Base-by-base conservation (phyloP, 2,888 invertebrate genomes). In the Nasonovia ribisnigri region DNA sequence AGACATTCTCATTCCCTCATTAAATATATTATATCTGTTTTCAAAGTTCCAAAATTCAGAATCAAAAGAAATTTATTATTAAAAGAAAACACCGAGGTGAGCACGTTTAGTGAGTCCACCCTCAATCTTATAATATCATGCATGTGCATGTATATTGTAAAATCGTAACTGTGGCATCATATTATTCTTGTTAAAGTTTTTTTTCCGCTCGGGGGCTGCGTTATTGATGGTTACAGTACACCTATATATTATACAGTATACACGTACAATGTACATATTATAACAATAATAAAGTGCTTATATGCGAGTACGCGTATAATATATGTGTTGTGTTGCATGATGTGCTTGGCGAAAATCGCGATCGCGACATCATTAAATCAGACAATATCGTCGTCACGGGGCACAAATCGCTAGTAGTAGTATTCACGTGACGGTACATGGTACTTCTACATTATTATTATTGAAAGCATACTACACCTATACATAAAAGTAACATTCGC, bases 331-430 rank as follows among this genome's bases (percentile, higher is more conserved):
- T 42, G 77, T 77, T 36, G 36, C 8, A 20, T 26, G 36, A 36
- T 29, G 89, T 26, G 36, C 88, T n/a, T 2, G 51, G 24, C 36
- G 42, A 51, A 90, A 77, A 91, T 29, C 60, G 60, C n/a, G 26
- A 84, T 42, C 51, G 84, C 91, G 51, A 91, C 77, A 84, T 91
- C 91, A 84, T 84, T 54, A 91, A 90, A 84, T 84, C 90, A 51
- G 51, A 90, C 90, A 46, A 43, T 89, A 67, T n/a, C 87, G 51
- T 51, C 87, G 87, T 88, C 87, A 26, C 29, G 48, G 48, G 29
- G 36, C 77, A 77, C 87, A 29, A 29, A 51, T n/a, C 87, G 87
- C 36, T 29, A 29, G 60, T 90, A 29, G 60, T 90, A 46, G 36
- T 13, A 42, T 42, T 29, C 86, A 29, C 43, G 86, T 42, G 84